These are phyloP conservation scores for Plagiodera versicolora DNA, from an alignment of 2,888 invertebrate genomes.

Conservation along the genomic window DNA sequence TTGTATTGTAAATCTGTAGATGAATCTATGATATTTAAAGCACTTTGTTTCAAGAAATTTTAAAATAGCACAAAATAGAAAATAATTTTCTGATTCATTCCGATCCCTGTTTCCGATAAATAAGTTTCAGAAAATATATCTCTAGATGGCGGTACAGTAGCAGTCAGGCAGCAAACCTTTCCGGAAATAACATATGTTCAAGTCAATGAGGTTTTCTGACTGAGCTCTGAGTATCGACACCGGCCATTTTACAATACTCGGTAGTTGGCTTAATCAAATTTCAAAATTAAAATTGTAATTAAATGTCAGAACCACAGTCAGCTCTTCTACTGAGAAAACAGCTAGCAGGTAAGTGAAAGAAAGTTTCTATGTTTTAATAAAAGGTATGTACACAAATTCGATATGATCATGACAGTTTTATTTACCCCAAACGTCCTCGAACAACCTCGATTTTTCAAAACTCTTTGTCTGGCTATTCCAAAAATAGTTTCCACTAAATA, in stretches of 20 bases:
- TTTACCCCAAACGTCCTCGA: conserved; percentile 34
- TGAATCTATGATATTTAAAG: no score
- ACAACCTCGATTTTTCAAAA: conserved; percentile 36
- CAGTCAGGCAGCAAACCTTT: conserved; percentile 44
- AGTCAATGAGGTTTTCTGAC: conserved; percentile 44
- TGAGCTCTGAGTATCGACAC: conserved; percentile 48
- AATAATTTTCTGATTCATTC: no score
- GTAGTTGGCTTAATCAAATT: conserved; percentile 55
- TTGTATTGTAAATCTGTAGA: no score
- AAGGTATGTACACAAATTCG: conserved; percentile 14
- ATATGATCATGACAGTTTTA: conserved; percentile 15
- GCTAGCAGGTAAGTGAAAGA: conserved; percentile 79
- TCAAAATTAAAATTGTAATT: conserved; percentile 80
- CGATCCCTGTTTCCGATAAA: no score
- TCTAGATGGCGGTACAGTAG: conserved; percentile 17
- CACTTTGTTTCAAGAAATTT: no score
- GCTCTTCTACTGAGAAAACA: conserved; percentile 93
- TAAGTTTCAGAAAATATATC: neutral
- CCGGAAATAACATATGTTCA: conserved; percentile 55
- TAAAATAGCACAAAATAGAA: no score
- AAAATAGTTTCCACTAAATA: conserved; percentile 33
- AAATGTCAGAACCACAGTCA: conserved; percentile 94
- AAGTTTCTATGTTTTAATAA: conserved; percentile 21
- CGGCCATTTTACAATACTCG: conserved; percentile 72
- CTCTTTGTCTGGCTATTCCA: conserved; percentile 30